These are phyloP conservation scores for Cyanoderma ruficeps DNA, from an alignment of 2,113 vertebrate genomes.

Conservation along the genomic window DNA sequence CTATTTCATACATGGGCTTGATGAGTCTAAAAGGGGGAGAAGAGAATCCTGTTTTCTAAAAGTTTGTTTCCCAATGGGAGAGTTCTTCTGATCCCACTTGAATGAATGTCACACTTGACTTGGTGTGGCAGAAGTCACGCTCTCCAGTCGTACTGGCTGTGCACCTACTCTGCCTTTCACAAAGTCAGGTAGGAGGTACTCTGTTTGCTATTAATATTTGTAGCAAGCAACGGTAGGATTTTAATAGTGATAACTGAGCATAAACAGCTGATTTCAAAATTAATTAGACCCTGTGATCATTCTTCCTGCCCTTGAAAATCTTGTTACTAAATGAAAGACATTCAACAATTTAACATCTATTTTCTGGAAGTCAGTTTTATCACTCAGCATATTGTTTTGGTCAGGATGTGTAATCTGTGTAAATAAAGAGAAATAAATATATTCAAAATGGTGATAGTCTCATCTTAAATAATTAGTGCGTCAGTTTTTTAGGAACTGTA, in stretches of 20 bases:
- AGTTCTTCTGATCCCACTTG: not conserved
- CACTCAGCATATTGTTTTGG: not conserved
- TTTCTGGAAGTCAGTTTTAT: not conserved
- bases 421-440: not conserved
- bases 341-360: not conserved
- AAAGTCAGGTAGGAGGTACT: not conserved
- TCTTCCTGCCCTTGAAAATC: not conserved
- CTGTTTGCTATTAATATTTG: not conserved
- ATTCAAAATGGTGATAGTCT: not conserved
- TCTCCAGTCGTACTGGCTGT: not conserved
- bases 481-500: not conserved
- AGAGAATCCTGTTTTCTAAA: not conserved
- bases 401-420: not conserved
- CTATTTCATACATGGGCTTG: not conserved
- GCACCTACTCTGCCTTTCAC: not conserved
- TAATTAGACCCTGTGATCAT: not conserved
- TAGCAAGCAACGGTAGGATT: not conserved
- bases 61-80: not conserved
- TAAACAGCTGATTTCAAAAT: not conserved
- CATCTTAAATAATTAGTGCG: not conserved
- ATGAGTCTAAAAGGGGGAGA: not conserved
- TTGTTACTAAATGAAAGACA: not conserved
- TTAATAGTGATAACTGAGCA: not conserved
- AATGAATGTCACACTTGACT: not conserved
- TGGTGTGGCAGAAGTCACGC: not conserved